These are phyloP conservation scores for Podotricha telesiphe DNA, from an alignment of 2,888 invertebrate genomes.

Conservation along the genomic window DNA sequence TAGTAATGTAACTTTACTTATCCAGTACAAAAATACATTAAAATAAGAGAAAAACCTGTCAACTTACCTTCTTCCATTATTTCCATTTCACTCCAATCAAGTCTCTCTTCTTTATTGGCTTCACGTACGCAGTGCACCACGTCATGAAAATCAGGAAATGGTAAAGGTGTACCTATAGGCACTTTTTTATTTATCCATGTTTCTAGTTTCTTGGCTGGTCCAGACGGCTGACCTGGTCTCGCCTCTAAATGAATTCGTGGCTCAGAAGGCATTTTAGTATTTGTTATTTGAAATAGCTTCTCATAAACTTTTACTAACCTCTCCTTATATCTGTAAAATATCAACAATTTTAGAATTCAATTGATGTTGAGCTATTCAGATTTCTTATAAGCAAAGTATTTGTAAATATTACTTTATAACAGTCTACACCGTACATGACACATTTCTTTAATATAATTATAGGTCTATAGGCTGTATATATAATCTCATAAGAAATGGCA, in stretches of 20 bases:
- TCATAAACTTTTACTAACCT: slow-evolving; percentile 77
- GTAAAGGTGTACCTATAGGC: slow-evolving; percentile 68
- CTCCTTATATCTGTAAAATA: slow-evolving; percentile 68
- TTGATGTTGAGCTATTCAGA: no score
- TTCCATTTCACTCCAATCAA: slow-evolving; percentile 73
- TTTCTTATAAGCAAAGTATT: no score
- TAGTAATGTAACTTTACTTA: no score
- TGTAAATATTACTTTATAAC: no score
- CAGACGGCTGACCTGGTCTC: slow-evolving; percentile 63
- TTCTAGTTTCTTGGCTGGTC: slow-evolving; percentile 71
- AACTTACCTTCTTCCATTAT: slow-evolving; percentile 74
- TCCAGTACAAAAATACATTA: no score
- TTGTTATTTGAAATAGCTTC: slow-evolving; percentile 86
- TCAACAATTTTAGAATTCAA: no score
- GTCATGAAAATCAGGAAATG: slow-evolving; percentile 84
- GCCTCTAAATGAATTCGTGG: slow-evolving; percentile 67
- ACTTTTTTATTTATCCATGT: slow-evolving; percentile 75
- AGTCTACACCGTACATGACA: no score
- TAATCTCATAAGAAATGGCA: no score
- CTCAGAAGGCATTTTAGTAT: slow-evolving; percentile 77
- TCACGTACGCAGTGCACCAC: slow-evolving; percentile 72
- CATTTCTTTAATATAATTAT: no score
- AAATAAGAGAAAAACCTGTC: no score
- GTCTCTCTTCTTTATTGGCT: slow-evolving; percentile 67
- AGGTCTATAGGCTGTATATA: no score